Base-by-base conservation (phyloP, 2,113 vertebrate genomes). In the Prochilodus magdalenae region DNA sequence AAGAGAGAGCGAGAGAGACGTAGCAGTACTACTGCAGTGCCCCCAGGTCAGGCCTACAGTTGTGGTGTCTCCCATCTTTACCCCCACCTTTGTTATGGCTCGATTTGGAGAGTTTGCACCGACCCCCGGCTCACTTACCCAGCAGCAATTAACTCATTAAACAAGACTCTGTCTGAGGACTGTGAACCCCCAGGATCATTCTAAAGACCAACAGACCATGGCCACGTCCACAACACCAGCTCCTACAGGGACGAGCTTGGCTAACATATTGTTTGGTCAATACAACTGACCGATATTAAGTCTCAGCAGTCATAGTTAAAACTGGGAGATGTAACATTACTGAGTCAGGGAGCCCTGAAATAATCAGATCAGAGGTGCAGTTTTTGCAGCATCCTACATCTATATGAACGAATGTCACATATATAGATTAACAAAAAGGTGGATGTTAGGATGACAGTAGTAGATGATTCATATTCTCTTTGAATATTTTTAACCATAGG, bases 121-220 rank as follows among this genome's bases (percentile, higher is more conserved):
- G 4, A 70, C 59, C n/a, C 73, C 29, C 49, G 51, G 82, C 79
- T 86, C 79, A 76, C 76, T 82, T 79, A 75, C 70, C 77, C 77
- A 63, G 72, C 40, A 81, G 82, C 80, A 84, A 84, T 87, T 78
- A 87, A 80, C 73, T 86, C 63, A 81, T 57, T 75, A 57, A 30
- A 59, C 53, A 14, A 62, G 51, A 71, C 65, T 36, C 59, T 73
- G 83, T 73, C 70, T 73, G 44, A 16, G 33, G 60, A 40, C 33
- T 13, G 33, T 40, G 30, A 40, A 69, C 36, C 36, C 33, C 33
- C 24, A 70, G 66, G 36, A 69, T 44, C 40, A 62, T 29, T n/a
- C 40, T 51, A 63, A 47, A 49, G 40, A 65, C 75, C 66, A 26
- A 29, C 26, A 76, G 51, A 26, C 22, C 15, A 40, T 11, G 20